Evolutionary conservation across 2,888 invertebrate genomes (phyloP).

Genomic region (Volucella inanis): DNA sequence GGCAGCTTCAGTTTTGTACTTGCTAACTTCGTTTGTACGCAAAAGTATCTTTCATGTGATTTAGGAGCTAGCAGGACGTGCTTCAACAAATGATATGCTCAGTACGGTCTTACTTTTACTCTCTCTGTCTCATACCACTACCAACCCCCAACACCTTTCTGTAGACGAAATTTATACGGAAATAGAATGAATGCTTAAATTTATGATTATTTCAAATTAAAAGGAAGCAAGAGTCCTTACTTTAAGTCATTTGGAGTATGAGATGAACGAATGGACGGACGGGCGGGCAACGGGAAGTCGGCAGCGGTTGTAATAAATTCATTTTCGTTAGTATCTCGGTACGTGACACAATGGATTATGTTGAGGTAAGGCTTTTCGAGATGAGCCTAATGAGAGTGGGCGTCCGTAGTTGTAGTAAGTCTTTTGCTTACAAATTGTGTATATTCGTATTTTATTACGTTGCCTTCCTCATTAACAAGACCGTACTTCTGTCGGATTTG

Average conservation of each 20-base stretch:
- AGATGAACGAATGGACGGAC: not conserved
- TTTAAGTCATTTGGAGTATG: slow-evolving; percentile 66
- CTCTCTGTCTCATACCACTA: slow-evolving; percentile 47
- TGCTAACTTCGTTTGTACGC: slow-evolving; percentile 57
- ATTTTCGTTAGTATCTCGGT: slow-evolving; percentile 57
- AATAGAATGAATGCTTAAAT: slow-evolving; percentile 82
- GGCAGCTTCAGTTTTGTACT: slow-evolving; percentile 32
- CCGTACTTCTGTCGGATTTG: too few species aligned
- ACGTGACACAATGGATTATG: slow-evolving; percentile 66
- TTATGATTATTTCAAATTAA: slow-evolving; percentile 83
- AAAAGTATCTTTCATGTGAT: slow-evolving; percentile 72
- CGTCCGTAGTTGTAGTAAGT: not conserved
- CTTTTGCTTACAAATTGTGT: not conserved
- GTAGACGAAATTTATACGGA: slow-evolving; percentile 62
- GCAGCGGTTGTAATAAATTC: slow-evolving; percentile 64
- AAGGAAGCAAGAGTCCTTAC: slow-evolving; percentile 78
- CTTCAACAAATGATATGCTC: slow-evolving; percentile 67
- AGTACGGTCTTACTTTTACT: not conserved
- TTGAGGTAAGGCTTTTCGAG: slow-evolving; percentile 52
- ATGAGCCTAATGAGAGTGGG: slow-evolving; percentile 20
- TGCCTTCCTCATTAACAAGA: too few species aligned
- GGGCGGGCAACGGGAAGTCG: not conserved
- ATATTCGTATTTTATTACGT: too few species aligned
- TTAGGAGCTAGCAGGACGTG: slow-evolving; percentile 73
- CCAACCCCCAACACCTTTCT: not conserved